A percentile compares a stretch with the other conserved stretches of the same genome.
Evolutionary conservation across 2,888 invertebrate genomes (phyloP).

Genomic region (Desoria tigrina): DNA sequence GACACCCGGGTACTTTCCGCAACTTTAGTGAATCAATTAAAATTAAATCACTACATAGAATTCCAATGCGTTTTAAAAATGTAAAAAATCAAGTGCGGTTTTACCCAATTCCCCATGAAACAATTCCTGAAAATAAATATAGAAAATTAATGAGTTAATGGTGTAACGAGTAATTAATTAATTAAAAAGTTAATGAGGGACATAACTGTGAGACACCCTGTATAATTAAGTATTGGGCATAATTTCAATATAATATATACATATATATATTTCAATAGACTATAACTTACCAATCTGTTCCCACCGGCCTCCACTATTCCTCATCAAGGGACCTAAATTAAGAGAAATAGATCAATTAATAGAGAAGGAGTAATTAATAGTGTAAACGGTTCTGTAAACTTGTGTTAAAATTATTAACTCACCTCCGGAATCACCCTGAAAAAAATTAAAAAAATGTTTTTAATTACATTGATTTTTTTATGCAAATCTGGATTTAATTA

Average conservation of each 20-base stretch:
- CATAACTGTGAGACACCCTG: too few species aligned
- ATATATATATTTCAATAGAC: not conserved
- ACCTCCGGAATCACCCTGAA: conserved; percentile 26
- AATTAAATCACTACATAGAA: not conserved
- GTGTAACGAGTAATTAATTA: too few species aligned
- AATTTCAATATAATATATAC: not conserved
- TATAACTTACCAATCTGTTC: conserved; percentile 32
- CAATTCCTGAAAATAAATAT: conserved; percentile 22
- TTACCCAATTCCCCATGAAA: conserved; percentile 32
- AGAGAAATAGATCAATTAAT: not conserved
- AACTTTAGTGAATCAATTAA: conserved; percentile 12
- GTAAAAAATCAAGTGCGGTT: too few species aligned
- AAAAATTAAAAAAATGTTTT: conserved; percentile 4
- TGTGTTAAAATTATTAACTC: not conserved
- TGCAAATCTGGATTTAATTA: not conserved
- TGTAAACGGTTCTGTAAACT: too few species aligned
- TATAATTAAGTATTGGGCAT: too few species aligned
- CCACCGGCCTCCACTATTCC: conserved; percentile 35
- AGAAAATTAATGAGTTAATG: too few species aligned
- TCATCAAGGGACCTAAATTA: conserved; percentile 34
- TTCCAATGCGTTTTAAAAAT: not conserved
- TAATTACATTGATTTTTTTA: not conserved
- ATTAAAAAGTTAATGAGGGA: too few species aligned
- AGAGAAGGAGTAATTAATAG: too few species aligned
- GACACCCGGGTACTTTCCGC: conserved; percentile 38